A percentile compares a stretch with the other conserved stretches of the same genome.
Conservation (phyloP, 2,113 vertebrate genomes). For the Lophura nycthemera region DNA sequence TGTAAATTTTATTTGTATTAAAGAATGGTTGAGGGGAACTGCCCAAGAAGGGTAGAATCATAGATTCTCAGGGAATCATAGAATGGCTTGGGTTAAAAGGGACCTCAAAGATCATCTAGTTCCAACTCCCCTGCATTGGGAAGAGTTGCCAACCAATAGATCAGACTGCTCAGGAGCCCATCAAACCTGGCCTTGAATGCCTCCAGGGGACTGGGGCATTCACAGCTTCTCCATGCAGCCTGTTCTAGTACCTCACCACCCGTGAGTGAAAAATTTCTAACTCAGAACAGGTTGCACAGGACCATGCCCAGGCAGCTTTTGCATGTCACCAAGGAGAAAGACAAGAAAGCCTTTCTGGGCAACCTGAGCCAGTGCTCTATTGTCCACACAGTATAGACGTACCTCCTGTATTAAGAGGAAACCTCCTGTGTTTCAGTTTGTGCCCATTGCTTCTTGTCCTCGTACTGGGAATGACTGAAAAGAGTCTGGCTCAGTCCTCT, state of each 20-base stretch:
- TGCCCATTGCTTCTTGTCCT: not conserved
- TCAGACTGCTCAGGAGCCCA: no score
- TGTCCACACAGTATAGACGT: not conserved
- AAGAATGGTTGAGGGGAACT: not conserved
- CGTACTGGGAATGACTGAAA: not conserved
- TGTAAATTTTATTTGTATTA: not conserved
- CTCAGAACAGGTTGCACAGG: not conserved
- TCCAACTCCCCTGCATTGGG: no score
- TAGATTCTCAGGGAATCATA: no score
- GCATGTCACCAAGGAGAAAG: not conserved
- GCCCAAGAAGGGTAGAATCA: not conserved
- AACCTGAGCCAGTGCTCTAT: not conserved
- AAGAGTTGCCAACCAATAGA: no score
- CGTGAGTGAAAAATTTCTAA: no score
- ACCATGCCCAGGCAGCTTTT: not conserved
- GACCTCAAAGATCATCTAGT: no score
- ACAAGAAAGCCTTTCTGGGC: not conserved
- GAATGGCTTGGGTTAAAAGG: no score
- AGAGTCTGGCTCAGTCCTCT: not conserved
- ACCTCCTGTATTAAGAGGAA: not conserved
- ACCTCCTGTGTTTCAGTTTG: not conserved
- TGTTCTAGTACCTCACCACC: no score
- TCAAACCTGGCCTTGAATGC: no score
- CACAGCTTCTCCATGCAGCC: no score
- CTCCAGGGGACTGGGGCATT: no score